Evolutionary conservation across 2,113 vertebrate species (phyloP).

Genomic region (Nesogale talazaci): DNA sequence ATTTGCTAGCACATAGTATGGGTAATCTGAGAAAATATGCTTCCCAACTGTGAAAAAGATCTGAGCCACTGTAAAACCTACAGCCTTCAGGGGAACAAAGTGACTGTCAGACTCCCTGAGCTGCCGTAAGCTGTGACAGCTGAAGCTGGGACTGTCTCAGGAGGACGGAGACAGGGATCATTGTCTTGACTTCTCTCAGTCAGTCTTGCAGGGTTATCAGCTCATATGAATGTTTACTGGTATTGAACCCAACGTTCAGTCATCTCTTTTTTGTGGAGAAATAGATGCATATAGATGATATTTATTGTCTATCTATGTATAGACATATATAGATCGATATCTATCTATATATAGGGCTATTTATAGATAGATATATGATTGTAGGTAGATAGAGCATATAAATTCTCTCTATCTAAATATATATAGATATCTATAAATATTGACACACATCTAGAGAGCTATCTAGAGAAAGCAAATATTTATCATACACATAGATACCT

Average conservation of each 20-base stretch:
- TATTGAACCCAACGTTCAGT: neutral
- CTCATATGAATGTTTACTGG: neutral
- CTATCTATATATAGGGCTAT: no score
- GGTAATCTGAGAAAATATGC: constrained; percentile 7
- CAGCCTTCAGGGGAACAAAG: neutral
- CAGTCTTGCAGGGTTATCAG: neutral
- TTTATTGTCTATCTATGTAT: neutral
- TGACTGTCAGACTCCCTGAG: neutral
- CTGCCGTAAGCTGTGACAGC: fast-evolving
- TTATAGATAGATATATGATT: no score
- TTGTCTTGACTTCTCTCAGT: neutral
- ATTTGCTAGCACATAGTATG: constrained; percentile 27
- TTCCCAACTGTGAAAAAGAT: constrained; percentile 1
- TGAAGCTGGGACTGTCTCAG: fast-evolving
- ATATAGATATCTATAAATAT: no score
- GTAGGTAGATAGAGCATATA: no score
- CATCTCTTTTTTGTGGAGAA: neutral
- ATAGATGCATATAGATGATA: neutral
- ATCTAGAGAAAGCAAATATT: no score
- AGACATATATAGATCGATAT: no score
- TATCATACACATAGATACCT: no score
- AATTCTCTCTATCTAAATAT: no score
- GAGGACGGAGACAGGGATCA: neutral
- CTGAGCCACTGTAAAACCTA: neutral
- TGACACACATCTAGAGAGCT: no score